phyloP scores from a whole-genome alignment of 2,797 vertebrate genomes.

The Tenualosa thibaudeaui region DNA sequence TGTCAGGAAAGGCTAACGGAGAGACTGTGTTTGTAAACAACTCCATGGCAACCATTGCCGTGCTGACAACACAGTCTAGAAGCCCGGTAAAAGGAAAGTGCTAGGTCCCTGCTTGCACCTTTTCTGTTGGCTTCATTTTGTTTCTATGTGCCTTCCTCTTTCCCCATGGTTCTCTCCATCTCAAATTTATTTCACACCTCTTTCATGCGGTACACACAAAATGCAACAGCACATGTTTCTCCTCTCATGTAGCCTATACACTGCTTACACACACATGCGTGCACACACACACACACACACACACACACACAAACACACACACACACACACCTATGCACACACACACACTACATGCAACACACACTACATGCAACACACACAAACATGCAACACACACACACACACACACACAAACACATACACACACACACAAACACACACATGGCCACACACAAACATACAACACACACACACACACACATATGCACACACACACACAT shows the following conservation, averaged over 20 bases:
- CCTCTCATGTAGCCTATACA: neutral
- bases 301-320: neutral
- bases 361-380: neutral
- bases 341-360: neutral
- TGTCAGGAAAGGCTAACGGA: slow-evolving; percentile 46
- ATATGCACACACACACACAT: neutral
- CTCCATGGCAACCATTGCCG: slow-evolving; percentile 65
- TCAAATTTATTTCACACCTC: neutral
- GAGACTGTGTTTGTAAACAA: slow-evolving; percentile 72
- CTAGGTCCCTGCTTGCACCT: neutral
- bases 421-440: neutral
- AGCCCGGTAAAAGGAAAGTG: neutral
- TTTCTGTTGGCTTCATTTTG: neutral
- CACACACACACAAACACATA: neutral
- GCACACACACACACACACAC: neutral
- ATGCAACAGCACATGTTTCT: neutral
- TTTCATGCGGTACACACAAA: neutral
- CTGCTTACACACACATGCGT: neutral
- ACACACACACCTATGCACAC: neutral
- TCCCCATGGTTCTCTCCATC: neutral
- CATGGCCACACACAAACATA: too few species aligned
- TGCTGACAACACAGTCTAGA: slow-evolving; percentile 54
- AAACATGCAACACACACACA: neutral
- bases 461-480: too few species aligned
- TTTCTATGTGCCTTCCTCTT: neutral